These are phyloP conservation scores for Goniozus legneri DNA, from an alignment of 1,140 invertebrate genomes.

Conservation along the genomic window DNA sequence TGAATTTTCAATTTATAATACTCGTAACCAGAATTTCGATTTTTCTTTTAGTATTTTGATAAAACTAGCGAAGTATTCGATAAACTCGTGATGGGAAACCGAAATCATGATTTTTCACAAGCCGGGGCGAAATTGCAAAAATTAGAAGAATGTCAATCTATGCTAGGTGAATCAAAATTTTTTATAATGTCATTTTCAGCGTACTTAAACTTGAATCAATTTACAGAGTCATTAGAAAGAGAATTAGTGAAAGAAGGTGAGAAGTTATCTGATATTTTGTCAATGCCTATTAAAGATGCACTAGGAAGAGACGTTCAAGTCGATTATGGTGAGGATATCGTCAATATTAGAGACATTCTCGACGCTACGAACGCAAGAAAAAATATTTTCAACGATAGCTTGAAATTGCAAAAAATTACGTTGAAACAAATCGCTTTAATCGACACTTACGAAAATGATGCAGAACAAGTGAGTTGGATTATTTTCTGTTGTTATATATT, in stretches of 20 bases:
- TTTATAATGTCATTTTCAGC: background rate
- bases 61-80: conserved; percentile 66
- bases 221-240: conserved; percentile 61
- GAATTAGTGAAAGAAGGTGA: conserved; percentile 74
- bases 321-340: conserved; percentile 70
- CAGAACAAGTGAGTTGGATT: conserved; percentile 56
- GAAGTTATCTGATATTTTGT: conserved; percentile 73
- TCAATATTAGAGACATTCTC: conserved; percentile 67
- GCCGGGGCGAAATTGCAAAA: conserved; percentile 55
- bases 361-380: conserved; percentile 63
- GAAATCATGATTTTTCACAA: conserved; percentile 56
- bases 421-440: conserved; percentile 74
- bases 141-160: conserved; percentile 54
- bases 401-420: conserved; percentile 70
- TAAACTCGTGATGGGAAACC: conserved; percentile 60
- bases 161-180: conserved; percentile 31
- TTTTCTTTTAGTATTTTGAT: conserved; percentile 59
- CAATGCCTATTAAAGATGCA: conserved; percentile 77
- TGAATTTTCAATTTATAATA: conserved; percentile 13
- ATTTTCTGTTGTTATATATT: conserved; percentile 1
- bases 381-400: conserved; percentile 66
- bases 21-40: too few species aligned
- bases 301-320: conserved; percentile 69
- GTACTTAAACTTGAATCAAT: background rate
- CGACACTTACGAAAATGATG: conserved; percentile 72